Conservation (phyloP, 2,888 invertebrate genomes). For the Hirtodrosophila cameraria region DNA sequence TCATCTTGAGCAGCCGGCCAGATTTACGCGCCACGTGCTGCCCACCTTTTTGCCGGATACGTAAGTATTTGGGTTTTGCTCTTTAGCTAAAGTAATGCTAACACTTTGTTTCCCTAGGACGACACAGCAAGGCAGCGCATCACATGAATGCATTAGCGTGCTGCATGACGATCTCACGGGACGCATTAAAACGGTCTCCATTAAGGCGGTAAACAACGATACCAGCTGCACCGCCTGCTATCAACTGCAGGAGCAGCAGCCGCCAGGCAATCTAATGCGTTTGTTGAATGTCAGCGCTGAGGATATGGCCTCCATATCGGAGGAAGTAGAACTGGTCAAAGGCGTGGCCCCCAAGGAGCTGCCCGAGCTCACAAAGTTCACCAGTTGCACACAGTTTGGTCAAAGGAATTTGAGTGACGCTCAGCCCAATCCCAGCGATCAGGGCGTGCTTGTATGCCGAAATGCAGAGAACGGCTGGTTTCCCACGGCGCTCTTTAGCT, state of each 20-base stretch:
- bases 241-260: slow-evolving; percentile 73
- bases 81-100: fast-evolving
- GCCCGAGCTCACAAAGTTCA: slow-evolving; percentile 65
- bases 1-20: slow-evolving; percentile 86
- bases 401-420: slow-evolving; percentile 38
- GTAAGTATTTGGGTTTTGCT: slow-evolving; percentile 82
- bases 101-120: not conserved
- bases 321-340: slow-evolving; percentile 64
- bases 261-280: slow-evolving; percentile 58
- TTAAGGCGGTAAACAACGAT: slow-evolving; percentile 75
- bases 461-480: slow-evolving; percentile 88
- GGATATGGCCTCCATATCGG: slow-evolving; percentile 71
- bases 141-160: slow-evolving; percentile 87
- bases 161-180: slow-evolving; percentile 86
- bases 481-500: slow-evolving; percentile 88
- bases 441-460: slow-evolving; percentile 89
- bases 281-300: slow-evolving; percentile 69
- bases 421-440: slow-evolving; percentile 85
- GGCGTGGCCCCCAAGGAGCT: slow-evolving; percentile 37
- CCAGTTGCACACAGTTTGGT: slow-evolving; percentile 77
- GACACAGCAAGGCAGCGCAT: slow-evolving; percentile 51
- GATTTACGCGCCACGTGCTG: slow-evolving; percentile 87
- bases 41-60: slow-evolving; percentile 86
- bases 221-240: slow-evolving; percentile 74
- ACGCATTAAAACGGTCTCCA: slow-evolving; percentile 85